A percentile compares a stretch with the other conserved stretches of the same genome.
Evolutionary conservation across 2,888 invertebrate species (phyloP).

Genomic region (Artemia sinica): DNA sequence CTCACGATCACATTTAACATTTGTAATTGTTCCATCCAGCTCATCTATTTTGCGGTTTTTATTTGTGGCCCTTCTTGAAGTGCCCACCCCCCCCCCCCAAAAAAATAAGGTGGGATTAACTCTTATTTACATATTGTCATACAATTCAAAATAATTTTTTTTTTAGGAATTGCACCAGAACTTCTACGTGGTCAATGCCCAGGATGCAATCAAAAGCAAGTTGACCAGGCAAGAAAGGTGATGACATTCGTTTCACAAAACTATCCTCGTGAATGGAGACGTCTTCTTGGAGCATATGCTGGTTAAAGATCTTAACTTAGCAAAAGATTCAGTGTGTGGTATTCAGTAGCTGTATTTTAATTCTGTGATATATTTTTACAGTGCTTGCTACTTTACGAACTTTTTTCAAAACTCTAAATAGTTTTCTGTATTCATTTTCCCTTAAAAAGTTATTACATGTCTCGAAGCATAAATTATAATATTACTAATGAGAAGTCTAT

Average conservation of each 20-base stretch:
- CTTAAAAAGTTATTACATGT: too few species aligned
- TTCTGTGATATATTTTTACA: too few species aligned
- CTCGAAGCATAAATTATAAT: too few species aligned
- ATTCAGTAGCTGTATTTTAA: too few species aligned
- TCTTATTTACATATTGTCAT: conserved; percentile 16
- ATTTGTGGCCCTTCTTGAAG: not conserved
- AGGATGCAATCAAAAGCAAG: conserved; percentile 49
- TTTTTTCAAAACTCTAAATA: too few species aligned
- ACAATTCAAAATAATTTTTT: conserved; percentile 17
- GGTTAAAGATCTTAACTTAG: not conserved
- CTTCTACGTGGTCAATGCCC: conserved; percentile 55
- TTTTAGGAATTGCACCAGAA: conserved; percentile 52
- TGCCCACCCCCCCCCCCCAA: not conserved
- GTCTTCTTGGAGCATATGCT: conserved; percentile 19
- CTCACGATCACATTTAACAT: too few species aligned
- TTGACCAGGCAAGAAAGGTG: conserved; percentile 53
- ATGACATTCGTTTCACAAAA: conserved; percentile 53
- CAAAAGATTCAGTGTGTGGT: too few species aligned
- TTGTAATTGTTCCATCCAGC: too few species aligned
- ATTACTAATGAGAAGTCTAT: too few species aligned
- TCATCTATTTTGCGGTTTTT: not conserved
- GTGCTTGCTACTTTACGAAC: too few species aligned
- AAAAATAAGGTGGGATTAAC: not conserved
- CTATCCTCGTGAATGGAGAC: conserved; percentile 47
- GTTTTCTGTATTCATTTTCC: too few species aligned